These are phyloP conservation scores for Brachionus manjavacas DNA, from an alignment of 1,140 invertebrate species.

Conservation along the genomic window DNA sequence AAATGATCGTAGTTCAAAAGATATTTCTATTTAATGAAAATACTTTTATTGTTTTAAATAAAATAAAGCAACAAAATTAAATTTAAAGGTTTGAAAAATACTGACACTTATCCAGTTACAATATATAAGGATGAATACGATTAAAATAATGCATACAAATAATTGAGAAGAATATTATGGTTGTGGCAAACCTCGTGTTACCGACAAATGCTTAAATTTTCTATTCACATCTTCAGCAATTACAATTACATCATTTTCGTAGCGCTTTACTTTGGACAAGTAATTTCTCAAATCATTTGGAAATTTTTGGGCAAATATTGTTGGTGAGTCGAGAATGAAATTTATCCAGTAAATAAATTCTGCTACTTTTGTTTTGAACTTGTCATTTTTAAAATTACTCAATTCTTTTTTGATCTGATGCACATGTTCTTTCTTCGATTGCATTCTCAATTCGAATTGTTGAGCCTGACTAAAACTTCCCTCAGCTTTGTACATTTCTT, in stretches of 20 bases:
- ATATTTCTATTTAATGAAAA: too few relatives aligned
- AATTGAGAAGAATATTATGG: not conserved
- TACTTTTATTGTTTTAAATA: too few relatives aligned
- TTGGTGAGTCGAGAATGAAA: constrained; percentile 19
- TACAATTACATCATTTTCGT: constrained; percentile 38
- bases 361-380: constrained; percentile 30
- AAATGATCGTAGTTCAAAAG: too few relatives aligned
- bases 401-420: constrained; percentile 32
- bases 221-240: constrained; percentile 36
- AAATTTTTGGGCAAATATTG: not conserved
- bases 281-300: constrained; percentile 26
- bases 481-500: constrained; percentile 40
- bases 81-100: too few relatives aligned
- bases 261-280: constrained; percentile 32
- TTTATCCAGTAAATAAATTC: constrained; percentile 40
- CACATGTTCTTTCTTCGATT: constrained; percentile 25
- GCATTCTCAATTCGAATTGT: constrained; percentile 39
- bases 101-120: too few relatives aligned
- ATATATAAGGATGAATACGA: too few relatives aligned
- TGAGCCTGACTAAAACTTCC: constrained; percentile 17
- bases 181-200: not conserved
- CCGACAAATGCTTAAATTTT: constrained; percentile 32
- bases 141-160: too few relatives aligned
- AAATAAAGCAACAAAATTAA: too few relatives aligned
- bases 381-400: constrained; percentile 36